phyloP scores from a whole-genome alignment of 2,888 invertebrate genomes.

The Archips crataeganus region DNA sequence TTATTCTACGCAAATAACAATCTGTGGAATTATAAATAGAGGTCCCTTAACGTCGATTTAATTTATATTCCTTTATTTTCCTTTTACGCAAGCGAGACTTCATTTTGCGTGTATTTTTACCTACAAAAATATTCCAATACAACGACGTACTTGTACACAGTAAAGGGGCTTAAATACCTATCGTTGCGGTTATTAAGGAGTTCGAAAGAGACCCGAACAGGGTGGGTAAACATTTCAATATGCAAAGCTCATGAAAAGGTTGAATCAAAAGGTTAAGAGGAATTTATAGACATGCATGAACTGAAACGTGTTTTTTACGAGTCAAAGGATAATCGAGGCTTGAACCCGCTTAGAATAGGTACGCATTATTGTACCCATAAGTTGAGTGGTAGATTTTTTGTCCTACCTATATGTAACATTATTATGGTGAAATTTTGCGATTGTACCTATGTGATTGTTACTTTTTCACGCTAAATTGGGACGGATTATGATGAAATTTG shows the following conservation, averaged over 20 bases:
- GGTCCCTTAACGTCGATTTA: neutral
- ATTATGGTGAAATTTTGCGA: too few relatives aligned
- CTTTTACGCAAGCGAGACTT: neutral
- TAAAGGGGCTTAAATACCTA: slow-evolving; percentile 20
- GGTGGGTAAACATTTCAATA: slow-evolving; percentile 53
- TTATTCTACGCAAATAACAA: neutral
- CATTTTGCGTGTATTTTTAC: slow-evolving; percentile 40
- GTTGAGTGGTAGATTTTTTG: neutral
- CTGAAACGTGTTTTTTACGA: slow-evolving; percentile 32
- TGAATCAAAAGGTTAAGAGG: slow-evolving; percentile 27
- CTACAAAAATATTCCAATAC: slow-evolving; percentile 49
- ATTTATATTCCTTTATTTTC: neutral
- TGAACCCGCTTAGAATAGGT: slow-evolving; percentile 3
- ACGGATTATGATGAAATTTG: too few relatives aligned
- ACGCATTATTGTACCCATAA: neutral
- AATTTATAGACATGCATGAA: slow-evolving; percentile 28
- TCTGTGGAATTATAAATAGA: neutral
- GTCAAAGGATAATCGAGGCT: slow-evolving; percentile 23
- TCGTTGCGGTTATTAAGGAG: slow-evolving; percentile 35
- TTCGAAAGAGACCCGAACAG: slow-evolving; percentile 49
- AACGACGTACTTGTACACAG: slow-evolving; percentile 31
- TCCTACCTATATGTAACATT: too few relatives aligned
- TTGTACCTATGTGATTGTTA: too few relatives aligned
- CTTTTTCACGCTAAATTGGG: too few relatives aligned
- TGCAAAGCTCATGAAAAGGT: slow-evolving; percentile 53